Base-by-base conservation (phyloP, 2,797 vertebrate genomes). In the Ara ararauna region DNA sequence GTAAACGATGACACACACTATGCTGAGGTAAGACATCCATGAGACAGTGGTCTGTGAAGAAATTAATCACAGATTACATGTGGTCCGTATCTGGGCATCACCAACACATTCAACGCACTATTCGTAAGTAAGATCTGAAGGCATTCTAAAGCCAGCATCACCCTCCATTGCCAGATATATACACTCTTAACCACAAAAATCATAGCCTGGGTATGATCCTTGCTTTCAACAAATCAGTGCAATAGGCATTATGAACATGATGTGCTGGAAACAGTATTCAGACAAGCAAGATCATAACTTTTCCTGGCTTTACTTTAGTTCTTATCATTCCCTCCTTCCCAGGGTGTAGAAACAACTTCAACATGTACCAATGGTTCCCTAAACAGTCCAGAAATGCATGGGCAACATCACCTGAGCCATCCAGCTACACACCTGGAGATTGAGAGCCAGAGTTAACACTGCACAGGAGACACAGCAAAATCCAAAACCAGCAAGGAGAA, bases 21-120 rank as follows among this genome's bases (percentile, higher is more conserved):
- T 99, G 98, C 99, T 99, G 95, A 99, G 3, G 27, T 99, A 99
- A 4, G 99, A 98, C 98, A 99, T 99, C 99, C 99, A 99, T 0
- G 97, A 54, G 62, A 99, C 23, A 0, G 90, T 66, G 44, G 26
- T 5, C 98, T 98, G 94, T 3, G 54, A 45, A 14, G 87, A 80
- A 27, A 75, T 29, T 14, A 29, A 32, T 30, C 22, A 36, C 12
- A 20, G 60, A 34, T 58, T 27, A 76, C 83, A 24, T 2, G 17
- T 3, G 12, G 29, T 8, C 84, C 54, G 29, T 32, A 14, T 0
- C 53, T 53, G 10, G 40, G 4, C 47, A 24, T 2, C 74, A 26
- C 30, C 82, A 61, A 23, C 54, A 32, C 9, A 2, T 4, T 13
- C 66, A 8, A 27, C 50, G 50, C 24, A 13, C 47, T 19, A 1